Evolutionary conservation across 2,888 invertebrate species (phyloP).

Genomic region (Aromia moschata): DNA sequence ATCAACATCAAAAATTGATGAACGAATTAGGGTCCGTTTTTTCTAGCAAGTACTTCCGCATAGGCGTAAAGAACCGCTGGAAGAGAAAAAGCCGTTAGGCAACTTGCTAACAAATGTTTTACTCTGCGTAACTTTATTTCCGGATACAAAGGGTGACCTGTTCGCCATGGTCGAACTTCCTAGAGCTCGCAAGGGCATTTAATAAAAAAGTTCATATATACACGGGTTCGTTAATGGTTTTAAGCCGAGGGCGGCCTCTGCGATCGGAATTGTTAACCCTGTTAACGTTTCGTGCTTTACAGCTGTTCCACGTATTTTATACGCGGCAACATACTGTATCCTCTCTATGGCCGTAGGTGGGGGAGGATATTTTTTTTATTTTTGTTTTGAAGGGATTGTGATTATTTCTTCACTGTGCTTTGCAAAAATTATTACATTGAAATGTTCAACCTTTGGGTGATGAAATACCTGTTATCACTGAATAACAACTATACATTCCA

Average conservation of each 20-base stretch:
- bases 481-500: no score
- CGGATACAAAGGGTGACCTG: constrained; percentile 10
- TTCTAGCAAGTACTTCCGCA: background rate
- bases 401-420: no score
- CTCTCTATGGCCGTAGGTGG: no score
- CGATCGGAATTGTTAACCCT: constrained; percentile 2
- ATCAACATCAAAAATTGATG: no score
- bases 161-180: background rate
- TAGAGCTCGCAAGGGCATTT: constrained; percentile 3
- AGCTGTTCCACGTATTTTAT: no score
- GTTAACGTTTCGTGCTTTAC: background rate
- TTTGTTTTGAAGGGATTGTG: no score
- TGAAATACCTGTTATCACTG: no score
- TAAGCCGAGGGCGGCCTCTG: background rate
- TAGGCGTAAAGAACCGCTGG: background rate
- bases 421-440: no score
- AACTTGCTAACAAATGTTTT: constrained; percentile 20
- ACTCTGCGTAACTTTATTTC: constrained; percentile 14
- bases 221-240: constrained; percentile 4
- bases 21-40: no score
- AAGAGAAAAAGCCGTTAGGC: constrained; percentile 12
- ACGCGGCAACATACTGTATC: no score
- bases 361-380: no score
- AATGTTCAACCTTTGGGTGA: no score
- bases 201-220: constrained; percentile 22